A percentile compares a stretch with the other conserved stretches of the same genome.
These are phyloP conservation scores for Andrena hattorfiana DNA, from an alignment of 2,888 invertebrate genomes.

Conservation along the genomic window DNA sequence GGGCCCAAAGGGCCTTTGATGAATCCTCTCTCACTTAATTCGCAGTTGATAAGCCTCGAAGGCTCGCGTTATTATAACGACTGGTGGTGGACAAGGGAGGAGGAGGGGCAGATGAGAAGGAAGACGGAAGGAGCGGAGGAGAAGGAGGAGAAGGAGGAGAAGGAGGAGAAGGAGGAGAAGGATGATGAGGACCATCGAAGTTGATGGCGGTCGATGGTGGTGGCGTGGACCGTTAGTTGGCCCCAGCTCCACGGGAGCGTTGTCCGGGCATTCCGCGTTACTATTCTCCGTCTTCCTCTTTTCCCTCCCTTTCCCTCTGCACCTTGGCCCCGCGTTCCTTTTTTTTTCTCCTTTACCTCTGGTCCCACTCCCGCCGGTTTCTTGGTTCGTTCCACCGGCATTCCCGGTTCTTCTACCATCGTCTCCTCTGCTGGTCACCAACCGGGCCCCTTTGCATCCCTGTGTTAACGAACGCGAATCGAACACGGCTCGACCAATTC, in stretches of 20 bases:
- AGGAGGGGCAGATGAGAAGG: slow-evolving; percentile 35
- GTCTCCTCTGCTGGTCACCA: slow-evolving; percentile 41
- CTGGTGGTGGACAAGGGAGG: slow-evolving; percentile 11
- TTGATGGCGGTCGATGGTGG: slow-evolving; percentile 74
- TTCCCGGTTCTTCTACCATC: slow-evolving; percentile 39
- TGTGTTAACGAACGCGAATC: slow-evolving; percentile 37
- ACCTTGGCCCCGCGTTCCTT: slow-evolving; percentile 29
- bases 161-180: slow-evolving; percentile 63
- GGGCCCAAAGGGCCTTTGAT: background rate
- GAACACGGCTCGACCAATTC: background rate
- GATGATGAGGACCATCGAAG: slow-evolving; percentile 72
- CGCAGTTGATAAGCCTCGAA: background rate
- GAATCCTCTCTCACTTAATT: background rate
- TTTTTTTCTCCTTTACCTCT: slow-evolving; percentile 45
- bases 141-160: slow-evolving; percentile 64
- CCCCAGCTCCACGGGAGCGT: slow-evolving; percentile 83
- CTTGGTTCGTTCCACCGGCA: slow-evolving; percentile 57
- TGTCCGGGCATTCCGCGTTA: slow-evolving; percentile 82
- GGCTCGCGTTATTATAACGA: slow-evolving; percentile 26
- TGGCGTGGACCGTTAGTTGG: slow-evolving; percentile 84
- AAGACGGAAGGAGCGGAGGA: slow-evolving; percentile 36
- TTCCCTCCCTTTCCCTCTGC: slow-evolving; percentile 37
- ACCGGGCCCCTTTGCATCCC: slow-evolving; percentile 38
- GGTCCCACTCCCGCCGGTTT: slow-evolving; percentile 44
- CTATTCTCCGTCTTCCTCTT: slow-evolving; percentile 62